Percentiles rank a stretch among this genome's conserved stretches.
Evolutionary conservation across 2,797 vertebrate genomes (phyloP).

Genomic region (Pampus argenteus): DNA sequence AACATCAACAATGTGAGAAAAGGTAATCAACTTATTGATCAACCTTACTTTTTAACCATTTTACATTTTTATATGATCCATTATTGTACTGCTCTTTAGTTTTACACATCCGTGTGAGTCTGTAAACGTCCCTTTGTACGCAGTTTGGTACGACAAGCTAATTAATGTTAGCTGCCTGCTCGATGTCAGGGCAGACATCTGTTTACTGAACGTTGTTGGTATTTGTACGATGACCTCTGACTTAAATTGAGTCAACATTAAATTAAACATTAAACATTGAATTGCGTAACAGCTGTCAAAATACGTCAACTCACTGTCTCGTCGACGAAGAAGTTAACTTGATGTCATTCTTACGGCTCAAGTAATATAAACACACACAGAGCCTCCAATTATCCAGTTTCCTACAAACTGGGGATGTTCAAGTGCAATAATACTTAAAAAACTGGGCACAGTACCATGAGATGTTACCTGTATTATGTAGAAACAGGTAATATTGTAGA

Average conservation of each 20-base stretch:
- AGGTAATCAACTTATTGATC: slow-evolving; percentile 44
- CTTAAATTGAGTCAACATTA: background rate
- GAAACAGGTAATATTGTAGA: background rate
- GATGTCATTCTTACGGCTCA: too few relatives aligned
- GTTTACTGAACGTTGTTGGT: background rate
- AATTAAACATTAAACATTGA: too few relatives aligned
- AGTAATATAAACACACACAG: background rate
- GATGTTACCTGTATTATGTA: too few relatives aligned
- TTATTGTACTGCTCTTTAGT: background rate
- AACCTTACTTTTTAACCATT: too few relatives aligned
- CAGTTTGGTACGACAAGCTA: background rate
- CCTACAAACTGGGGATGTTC: background rate
- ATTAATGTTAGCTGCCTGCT: slow-evolving; percentile 18
- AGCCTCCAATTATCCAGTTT: background rate
- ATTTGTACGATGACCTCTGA: background rate
- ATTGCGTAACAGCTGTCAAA: background rate
- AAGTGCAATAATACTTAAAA: background rate
- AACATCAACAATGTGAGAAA: slow-evolving; percentile 35
- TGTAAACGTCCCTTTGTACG: background rate
- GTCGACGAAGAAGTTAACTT: too few relatives aligned
- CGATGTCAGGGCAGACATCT: slow-evolving; percentile 46
- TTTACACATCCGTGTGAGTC: background rate
- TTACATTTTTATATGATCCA: background rate
- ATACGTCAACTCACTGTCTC: background rate
- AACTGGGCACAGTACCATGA: too few relatives aligned